Evolutionary conservation across 2,797 vertebrate species (phyloP).

Genomic region (Ctenosaura bakeri): DNA sequence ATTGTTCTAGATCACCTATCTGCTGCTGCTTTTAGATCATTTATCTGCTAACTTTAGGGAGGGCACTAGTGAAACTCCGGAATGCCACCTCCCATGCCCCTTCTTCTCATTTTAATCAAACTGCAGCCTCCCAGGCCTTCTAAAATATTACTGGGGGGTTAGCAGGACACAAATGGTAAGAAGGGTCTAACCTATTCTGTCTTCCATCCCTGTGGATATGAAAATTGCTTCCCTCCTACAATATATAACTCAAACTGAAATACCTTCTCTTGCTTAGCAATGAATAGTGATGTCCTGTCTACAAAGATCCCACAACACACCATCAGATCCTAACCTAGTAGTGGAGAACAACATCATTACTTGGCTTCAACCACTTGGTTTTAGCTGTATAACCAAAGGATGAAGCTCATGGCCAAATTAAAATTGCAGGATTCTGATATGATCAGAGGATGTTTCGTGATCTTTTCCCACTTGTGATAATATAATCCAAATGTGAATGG

Average conservation of each 20-base stretch:
- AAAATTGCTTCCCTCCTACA: neutral
- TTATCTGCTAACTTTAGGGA: neutral
- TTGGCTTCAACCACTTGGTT: constrained; percentile 2
- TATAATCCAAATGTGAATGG: neutral
- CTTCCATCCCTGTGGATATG: neutral
- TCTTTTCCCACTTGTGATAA: neutral
- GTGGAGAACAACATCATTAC: neutral
- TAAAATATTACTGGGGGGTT: neutral
- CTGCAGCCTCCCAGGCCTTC: neutral
- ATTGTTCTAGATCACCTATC: constrained; percentile 1
- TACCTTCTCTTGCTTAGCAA: neutral
- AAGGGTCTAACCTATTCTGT: no score
- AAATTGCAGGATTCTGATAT: neutral
- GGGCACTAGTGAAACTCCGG: neutral
- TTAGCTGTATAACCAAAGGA: neutral
- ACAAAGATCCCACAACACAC: neutral
- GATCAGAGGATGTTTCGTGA: neutral
- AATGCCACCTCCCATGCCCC: no score
- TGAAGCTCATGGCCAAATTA: neutral
- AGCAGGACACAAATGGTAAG: neutral
- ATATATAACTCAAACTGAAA: neutral
- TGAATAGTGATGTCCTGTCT: neutral
- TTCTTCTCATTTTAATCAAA: neutral
- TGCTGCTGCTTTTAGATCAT: neutral
- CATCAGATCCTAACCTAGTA: neutral